phyloP scores from a whole-genome alignment of 2,113 vertebrate species.

The Ciconia stormi region DNA sequence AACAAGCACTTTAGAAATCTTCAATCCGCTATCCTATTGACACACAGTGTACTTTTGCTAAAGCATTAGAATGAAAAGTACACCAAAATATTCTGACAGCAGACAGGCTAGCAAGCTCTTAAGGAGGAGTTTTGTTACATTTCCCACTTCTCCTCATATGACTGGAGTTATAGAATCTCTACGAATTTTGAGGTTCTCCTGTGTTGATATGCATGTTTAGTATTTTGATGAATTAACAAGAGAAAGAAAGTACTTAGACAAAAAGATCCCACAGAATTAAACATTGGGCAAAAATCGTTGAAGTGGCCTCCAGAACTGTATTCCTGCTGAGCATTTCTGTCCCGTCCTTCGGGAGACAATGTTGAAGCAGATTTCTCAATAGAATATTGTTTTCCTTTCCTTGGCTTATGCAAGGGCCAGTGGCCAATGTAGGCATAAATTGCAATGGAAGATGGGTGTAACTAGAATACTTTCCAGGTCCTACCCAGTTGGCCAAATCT shows the following conservation, averaged over 20 bases:
- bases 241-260: background rate
- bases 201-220: background rate
- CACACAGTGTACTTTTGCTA: background rate
- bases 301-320: background rate
- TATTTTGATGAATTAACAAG: background rate
- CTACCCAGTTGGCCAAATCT: background rate
- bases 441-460: background rate
- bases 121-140: background rate
- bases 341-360: background rate
- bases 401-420: background rate
- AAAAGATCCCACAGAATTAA: background rate
- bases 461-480: background rate
- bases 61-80: background rate
- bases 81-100: background rate
- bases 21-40: background rate
- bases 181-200: background rate
- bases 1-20: background rate
- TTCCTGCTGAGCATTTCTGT: background rate
- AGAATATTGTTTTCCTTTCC: background rate
- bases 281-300: background rate
- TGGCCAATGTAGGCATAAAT: background rate
- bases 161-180: background rate
- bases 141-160: background rate
- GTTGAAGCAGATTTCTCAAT: background rate
- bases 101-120: background rate